Conservation (phyloP, 2,888 invertebrate genomes). For the Octodonta nipae region DNA sequence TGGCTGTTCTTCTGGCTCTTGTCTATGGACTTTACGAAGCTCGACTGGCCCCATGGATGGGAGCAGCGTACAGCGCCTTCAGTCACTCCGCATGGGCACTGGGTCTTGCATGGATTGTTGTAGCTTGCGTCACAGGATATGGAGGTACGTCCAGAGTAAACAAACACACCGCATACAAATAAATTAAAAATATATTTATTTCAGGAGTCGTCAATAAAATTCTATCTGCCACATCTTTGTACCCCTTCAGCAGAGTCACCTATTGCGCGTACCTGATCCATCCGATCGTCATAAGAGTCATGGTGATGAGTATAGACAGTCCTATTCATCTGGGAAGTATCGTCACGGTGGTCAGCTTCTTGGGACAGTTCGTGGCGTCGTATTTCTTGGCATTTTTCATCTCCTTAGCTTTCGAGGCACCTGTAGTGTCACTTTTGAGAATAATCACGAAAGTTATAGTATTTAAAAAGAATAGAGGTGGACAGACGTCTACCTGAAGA, state of each 20-base stretch:
- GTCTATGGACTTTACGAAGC: slow-evolving; percentile 67
- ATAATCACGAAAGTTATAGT: slow-evolving; percentile 29
- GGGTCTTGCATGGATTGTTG: slow-evolving; percentile 67
- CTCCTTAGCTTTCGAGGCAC: slow-evolving; percentile 73
- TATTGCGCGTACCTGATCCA: slow-evolving; percentile 79
- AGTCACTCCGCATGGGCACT: slow-evolving; percentile 76
- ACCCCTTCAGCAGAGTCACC: slow-evolving; percentile 75
- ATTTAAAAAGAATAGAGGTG: slow-evolving; percentile 13
- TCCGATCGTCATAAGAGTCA: slow-evolving; percentile 65
- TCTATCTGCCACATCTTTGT: slow-evolving; percentile 61
- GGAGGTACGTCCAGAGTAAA: slow-evolving; percentile 45
- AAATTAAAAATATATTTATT: slow-evolving; percentile 11
- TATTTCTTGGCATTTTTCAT: slow-evolving; percentile 64
- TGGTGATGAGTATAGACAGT: slow-evolving; percentile 69
- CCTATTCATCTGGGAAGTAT: slow-evolving; percentile 69
- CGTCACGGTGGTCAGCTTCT: slow-evolving; percentile 63
- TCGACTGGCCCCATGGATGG: slow-evolving; percentile 52
- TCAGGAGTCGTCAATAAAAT: slow-evolving; percentile 53
- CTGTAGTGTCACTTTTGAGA: slow-evolving; percentile 71
- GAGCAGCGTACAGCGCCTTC: slow-evolving; percentile 66
- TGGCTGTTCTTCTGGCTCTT: slow-evolving; percentile 53
- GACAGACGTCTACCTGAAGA: too few relatives aligned
- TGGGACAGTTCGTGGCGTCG: slow-evolving; percentile 69
- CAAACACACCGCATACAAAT: too few relatives aligned
- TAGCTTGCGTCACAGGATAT: slow-evolving; percentile 73